Percentiles rank a stretch among this genome's conserved stretches.
phyloP scores from a whole-genome alignment of 1,140 invertebrate species.

The Oreohelix idahoensis region DNA sequence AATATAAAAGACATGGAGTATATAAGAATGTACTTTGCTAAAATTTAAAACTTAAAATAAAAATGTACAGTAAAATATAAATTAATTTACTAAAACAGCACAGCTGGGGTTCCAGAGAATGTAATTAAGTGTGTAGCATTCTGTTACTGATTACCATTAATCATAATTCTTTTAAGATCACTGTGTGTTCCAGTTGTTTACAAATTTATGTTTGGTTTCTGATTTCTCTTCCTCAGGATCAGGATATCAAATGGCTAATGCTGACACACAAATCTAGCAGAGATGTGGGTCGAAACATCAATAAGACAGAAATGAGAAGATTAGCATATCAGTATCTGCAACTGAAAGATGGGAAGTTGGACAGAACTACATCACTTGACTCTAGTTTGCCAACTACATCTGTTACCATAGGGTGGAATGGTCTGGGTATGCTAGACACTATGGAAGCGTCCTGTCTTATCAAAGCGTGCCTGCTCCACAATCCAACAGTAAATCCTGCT shows the following conservation, averaged over 20 bases:
- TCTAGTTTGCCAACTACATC: conserved; percentile 86
- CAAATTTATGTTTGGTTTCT: background rate
- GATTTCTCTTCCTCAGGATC: conserved; percentile 75
- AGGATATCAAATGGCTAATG: conserved; percentile 81
- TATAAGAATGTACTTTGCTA: too few species aligned
- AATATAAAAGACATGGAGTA: too few species aligned
- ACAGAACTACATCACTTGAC: conserved; percentile 51
- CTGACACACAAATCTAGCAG: conserved; percentile 60
- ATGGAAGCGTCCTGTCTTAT: conserved; percentile 85
- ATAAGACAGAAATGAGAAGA: conserved; percentile 51
- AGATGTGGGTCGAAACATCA: conserved; percentile 55
- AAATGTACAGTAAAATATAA: too few species aligned
- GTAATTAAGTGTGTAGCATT: too few species aligned
- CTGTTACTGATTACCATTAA: too few species aligned
- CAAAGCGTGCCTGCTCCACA: conserved; percentile 70
- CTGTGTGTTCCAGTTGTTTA: too few species aligned
- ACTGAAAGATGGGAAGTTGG: conserved; percentile 20
- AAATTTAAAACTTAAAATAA: too few species aligned
- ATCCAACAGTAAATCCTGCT: conserved; percentile 49
- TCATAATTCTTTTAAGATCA: too few species aligned
- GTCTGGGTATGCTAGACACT: conserved; percentile 78
- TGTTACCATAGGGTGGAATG: conserved; percentile 95
- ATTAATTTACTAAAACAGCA: too few species aligned
- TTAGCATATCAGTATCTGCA: conserved; percentile 37
- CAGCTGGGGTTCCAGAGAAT: too few species aligned